phyloP scores from a whole-genome alignment of 2,797 vertebrate genomes.

The Perodicticus potto region DNA sequence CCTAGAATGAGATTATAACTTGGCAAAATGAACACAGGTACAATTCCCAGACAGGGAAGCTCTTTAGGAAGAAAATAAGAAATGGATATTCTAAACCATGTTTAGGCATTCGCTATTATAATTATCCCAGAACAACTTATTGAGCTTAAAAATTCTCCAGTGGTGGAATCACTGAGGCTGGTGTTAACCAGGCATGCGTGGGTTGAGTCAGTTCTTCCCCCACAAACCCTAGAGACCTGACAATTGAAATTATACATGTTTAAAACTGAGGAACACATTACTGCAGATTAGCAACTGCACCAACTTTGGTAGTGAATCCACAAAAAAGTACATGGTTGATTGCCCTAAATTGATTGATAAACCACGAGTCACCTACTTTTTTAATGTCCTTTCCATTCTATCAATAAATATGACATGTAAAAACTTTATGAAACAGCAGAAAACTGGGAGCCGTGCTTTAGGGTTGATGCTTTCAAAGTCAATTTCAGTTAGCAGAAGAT shows the following conservation, averaged over 20 bases:
- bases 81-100: constrained; percentile 8
- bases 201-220: not conserved
- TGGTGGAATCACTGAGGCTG: not conserved
- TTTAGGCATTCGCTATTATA: not conserved
- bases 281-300: not conserved
- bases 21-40: constrained; percentile 17
- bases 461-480: not conserved
- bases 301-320: not conserved
- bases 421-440: not conserved
- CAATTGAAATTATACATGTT: not conserved
- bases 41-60: not conserved
- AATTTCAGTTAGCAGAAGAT: not conserved
- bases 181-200: not conserved
- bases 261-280: not conserved
- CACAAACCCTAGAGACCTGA: not conserved
- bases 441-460: not conserved
- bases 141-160: not conserved
- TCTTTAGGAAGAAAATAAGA: not conserved
- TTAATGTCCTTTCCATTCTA: not conserved
- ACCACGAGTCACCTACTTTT: not conserved
- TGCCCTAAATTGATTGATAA: not conserved
- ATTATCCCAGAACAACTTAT: not conserved
- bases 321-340: not conserved
- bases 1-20: not conserved
- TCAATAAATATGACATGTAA: not conserved